Evolutionary conservation across 92 coral and sea anemone species (phyloP), one percentile per base, ranked within the genome.

Genomic region (Palythoa grandiflora): DNA sequence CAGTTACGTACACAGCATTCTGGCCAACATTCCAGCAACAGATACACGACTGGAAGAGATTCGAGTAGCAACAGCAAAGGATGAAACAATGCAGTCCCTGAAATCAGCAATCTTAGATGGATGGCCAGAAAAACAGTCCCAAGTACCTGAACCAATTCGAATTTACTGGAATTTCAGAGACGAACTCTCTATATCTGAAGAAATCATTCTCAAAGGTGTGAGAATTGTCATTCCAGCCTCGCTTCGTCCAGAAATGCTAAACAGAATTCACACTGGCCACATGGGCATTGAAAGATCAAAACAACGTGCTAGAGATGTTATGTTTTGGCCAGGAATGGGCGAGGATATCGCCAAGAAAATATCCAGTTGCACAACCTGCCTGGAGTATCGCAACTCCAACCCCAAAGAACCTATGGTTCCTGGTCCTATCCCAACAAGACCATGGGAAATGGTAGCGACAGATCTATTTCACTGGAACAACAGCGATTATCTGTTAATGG

Each of bases 341-440:
- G 87, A 76, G 19, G 86, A 91, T 75, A 93, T 93, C 57, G 60
- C 40, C 36, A 89, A 87, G 59, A 91, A 83, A 87, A 66, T 91
- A 66, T 80, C 91, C 9, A 89, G 68, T 80, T 81, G 94, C 84
- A 73, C 87, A 65, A 77, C 73, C 10, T 90, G 96, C 57, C 61
- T 80, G 47, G 89, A 88, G 73, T 92, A 88, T 73, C 59, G 71
- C 68, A 77, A 7, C 63, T 35, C 76, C 40, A 91, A 88, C 79
- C 74, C 96, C 28, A 93, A 91, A 68, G 92, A 93, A 36, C 89
- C 89, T 12, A 88, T 93, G 94, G 74, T 93, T 40, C 89, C 90
- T 14, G 75, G 73, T 51, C 83, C 21, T 51, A 44, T 89, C 75
- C 93, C 92, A 68, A 81, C 61, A 80, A 80, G 48, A 44, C 48